Evolutionary conservation across 1,140 invertebrate genomes (phyloP).

Genomic region (Hyposmocoma kahamanoa): DNA sequence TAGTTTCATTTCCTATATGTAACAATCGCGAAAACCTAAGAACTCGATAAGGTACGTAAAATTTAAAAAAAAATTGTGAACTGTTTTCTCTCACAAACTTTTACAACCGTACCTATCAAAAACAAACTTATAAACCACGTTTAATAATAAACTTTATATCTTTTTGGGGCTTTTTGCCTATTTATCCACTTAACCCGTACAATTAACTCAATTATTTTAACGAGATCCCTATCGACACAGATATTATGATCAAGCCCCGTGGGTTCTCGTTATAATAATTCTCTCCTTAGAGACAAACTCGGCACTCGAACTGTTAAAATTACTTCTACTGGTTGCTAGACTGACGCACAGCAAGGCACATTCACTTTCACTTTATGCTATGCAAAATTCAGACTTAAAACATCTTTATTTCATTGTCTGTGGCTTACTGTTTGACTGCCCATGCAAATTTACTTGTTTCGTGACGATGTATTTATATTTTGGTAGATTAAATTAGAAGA

Average conservation of each 20-base stretch:
- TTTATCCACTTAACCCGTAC: neutral
- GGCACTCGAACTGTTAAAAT: too few relatives aligned
- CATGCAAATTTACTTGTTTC: neutral
- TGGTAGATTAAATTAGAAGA: too few relatives aligned
- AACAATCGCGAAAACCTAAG: too few relatives aligned
- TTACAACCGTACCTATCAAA: too few relatives aligned
- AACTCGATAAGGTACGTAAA: too few relatives aligned
- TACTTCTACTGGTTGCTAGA: neutral
- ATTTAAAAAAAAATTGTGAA: too few relatives aligned
- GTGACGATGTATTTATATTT: neutral
- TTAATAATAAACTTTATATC: too few relatives aligned
- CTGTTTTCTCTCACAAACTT: too few relatives aligned
- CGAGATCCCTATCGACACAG: neutral
- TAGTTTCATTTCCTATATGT: too few relatives aligned
- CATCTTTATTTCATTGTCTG: neutral
- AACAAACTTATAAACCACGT: too few relatives aligned
- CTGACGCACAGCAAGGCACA: neutral
- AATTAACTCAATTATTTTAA: constrained; percentile 4
- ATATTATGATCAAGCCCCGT: neutral
- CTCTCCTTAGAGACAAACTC: neutral
- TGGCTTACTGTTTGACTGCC: neutral
- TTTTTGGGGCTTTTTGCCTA: too few relatives aligned
- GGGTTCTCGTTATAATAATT: constrained; percentile 1
- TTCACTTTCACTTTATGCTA: neutral
- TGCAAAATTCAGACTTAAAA: neutral